Evolutionary conservation across 2,888 invertebrate genomes (phyloP).

Genomic region (Volucella bombylans): DNA sequence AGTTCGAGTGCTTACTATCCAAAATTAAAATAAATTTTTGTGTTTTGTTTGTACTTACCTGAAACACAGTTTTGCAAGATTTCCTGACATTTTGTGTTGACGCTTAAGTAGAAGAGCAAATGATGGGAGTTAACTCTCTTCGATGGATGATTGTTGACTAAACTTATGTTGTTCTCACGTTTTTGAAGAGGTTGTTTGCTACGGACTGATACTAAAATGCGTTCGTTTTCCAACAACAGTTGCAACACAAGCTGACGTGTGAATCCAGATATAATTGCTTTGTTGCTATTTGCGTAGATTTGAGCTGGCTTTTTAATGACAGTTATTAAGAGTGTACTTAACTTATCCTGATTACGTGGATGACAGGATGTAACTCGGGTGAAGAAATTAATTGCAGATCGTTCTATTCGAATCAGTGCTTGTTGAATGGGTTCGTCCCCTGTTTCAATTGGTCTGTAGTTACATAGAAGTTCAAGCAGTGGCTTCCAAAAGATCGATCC

Average conservation of each 20-base stretch:
- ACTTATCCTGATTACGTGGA: slow-evolving; percentile 90
- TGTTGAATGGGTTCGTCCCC: slow-evolving; percentile 80
- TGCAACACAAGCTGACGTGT: slow-evolving; percentile 93
- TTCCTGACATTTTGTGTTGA: slow-evolving; percentile 89
- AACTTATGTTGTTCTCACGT: slow-evolving; percentile 77
- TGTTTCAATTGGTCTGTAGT: slow-evolving; percentile 83
- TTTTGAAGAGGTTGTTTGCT: slow-evolving; percentile 81
- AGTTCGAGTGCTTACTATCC: slow-evolving; percentile 37
- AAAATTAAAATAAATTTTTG: slow-evolving; percentile 41
- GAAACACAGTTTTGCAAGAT: slow-evolving; percentile 87
- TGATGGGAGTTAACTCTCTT: slow-evolving; percentile 89
- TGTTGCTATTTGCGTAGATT: slow-evolving; percentile 69
- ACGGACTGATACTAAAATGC: slow-evolving; percentile 89
- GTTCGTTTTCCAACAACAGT: slow-evolving; percentile 92
- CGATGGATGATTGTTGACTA: slow-evolving; percentile 85
- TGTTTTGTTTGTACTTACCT: slow-evolving; percentile 76
- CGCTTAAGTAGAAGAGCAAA: slow-evolving; percentile 88
- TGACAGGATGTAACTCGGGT: slow-evolving; percentile 93
- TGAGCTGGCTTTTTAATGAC: slow-evolving; percentile 77
- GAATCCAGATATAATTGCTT: slow-evolving; percentile 89
- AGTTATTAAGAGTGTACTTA: slow-evolving; percentile 88
- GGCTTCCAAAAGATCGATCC: slow-evolving; percentile 94
- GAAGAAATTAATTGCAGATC: slow-evolving; percentile 91
- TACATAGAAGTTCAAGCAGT: slow-evolving; percentile 89
- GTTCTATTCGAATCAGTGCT: slow-evolving; percentile 86